Base-by-base conservation (phyloP, 2,888 invertebrate species). In the Trichogramma dendrolimi region DNA sequence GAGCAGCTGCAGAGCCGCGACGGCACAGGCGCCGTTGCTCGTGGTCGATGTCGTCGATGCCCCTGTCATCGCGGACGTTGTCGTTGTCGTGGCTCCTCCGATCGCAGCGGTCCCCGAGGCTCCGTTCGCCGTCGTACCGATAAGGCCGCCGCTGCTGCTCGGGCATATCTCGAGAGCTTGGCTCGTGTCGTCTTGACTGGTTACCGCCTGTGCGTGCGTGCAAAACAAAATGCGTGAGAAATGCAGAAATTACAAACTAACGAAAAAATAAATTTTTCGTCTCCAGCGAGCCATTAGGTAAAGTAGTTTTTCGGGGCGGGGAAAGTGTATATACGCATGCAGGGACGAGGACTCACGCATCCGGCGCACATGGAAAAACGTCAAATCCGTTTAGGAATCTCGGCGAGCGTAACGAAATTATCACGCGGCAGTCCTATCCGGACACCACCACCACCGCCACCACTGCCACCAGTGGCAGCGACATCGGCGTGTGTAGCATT, bases 1-100 rank as follows among this genome's bases (percentile, higher is more conserved):
- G 55, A 84, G 74, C 67, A 84, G 77, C 71, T 83, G 83, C 80
- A 83, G 81, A 59, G 82, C 72, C 47, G 80, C 80, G 46, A 81
- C 80, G 56, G 80, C 81, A 47, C 83, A 68, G 73, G 77, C 68
- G 78, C 82, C 65, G 78, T 72, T 76, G 67, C 75, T 74, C 66
- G 70, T 73, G 38, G 74, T 69, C 64, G 68, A 74, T 62, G 63
- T 41, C 10, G 46, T 46, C 27, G 27, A 27, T 27, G 27, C 27
- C 27, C 27, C 27, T 27, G 27, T 2, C 27, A 27, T 27, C 27
- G 27, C 27, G 27, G 27, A 27, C 27, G 27, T 27, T 27, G 27
- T 27, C 27, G 27, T 27, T 27, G 27, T 27, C 27, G 27, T 27
- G 27, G 27, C 27, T 27, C 27, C 27, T 27, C 27, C 27, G 27